Evolutionary conservation across 2,113 vertebrate species (phyloP).

Genomic region (Ictalurus furcatus): DNA sequence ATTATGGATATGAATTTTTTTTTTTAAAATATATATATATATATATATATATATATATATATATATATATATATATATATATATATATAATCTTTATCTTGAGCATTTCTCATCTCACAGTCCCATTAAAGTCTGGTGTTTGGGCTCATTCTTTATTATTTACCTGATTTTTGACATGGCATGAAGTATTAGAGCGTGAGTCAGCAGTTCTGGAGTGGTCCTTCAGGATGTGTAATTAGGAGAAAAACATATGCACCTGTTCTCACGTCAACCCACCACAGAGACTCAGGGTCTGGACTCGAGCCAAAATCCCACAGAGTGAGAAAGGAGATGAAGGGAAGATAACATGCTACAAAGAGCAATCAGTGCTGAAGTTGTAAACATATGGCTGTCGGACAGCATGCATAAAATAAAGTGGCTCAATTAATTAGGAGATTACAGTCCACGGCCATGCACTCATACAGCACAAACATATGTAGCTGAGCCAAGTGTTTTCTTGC

Average conservation of each 20-base stretch:
- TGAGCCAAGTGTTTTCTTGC: background rate
- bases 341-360: slow-evolving; percentile 30
- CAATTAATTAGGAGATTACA: slow-evolving; percentile 29
- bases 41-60: too few species aligned
- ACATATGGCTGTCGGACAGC: slow-evolving; percentile 30
- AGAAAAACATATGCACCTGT: slow-evolving; percentile 47
- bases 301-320: slow-evolving; percentile 13
- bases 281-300: slow-evolving; percentile 26
- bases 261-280: slow-evolving; percentile 39
- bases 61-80: too few species aligned
- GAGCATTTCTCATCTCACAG: background rate
- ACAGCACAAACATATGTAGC: background rate
- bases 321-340: slow-evolving; percentile 14
- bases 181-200: slow-evolving; percentile 31
- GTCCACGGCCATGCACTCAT: background rate
- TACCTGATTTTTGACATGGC: slow-evolving; percentile 17
- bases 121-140: background rate
- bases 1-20: background rate
- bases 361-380: slow-evolving; percentile 18
- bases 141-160: slow-evolving; percentile 30
- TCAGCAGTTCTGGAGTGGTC: slow-evolving; percentile 28
- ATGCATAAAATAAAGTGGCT: slow-evolving; percentile 17
- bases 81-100: background rate
- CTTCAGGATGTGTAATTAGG: slow-evolving; percentile 40
- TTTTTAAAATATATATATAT: too few species aligned